Conservation (phyloP, 2,113 vertebrate genomes). For the Hippoglossus stenolepis region DNA sequence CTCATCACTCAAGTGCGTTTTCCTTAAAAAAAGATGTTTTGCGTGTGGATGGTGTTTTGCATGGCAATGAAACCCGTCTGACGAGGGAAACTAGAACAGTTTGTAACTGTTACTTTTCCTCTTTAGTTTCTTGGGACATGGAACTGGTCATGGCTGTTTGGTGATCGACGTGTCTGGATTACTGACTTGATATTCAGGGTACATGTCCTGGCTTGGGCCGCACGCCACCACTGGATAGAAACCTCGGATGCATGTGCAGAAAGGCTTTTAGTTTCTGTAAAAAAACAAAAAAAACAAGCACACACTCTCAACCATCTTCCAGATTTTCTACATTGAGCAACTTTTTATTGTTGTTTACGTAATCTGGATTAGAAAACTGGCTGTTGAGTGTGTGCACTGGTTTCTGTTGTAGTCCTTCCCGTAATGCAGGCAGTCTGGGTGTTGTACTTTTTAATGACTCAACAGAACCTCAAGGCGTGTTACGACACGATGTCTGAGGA, state of each 20-base stretch:
- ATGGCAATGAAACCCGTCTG: slow-evolving; percentile 71
- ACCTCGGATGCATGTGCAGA: background rate
- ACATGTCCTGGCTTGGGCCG: slow-evolving; percentile 25
- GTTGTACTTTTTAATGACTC: slow-evolving; percentile 36
- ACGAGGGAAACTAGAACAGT: slow-evolving; percentile 78
- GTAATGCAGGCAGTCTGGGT: slow-evolving; percentile 26
- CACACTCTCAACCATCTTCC: background rate
- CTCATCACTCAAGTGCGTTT: background rate
- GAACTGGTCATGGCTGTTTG: slow-evolving; percentile 33
- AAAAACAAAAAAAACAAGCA: background rate
- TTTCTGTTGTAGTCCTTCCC: slow-evolving; percentile 27
- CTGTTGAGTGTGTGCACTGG: slow-evolving; percentile 7
- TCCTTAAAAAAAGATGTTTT: slow-evolving; percentile 52
- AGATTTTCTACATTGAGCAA: slow-evolving; percentile 31
- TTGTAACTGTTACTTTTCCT: slow-evolving; percentile 74
- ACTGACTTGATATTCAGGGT: slow-evolving; percentile 35
- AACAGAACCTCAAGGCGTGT: slow-evolving; percentile 50
- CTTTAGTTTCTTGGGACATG: slow-evolving; percentile 64
- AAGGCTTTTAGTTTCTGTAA: background rate
- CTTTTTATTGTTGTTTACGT: slow-evolving; percentile 27
- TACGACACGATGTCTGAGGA: slow-evolving; percentile 50
- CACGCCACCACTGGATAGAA: slow-evolving; percentile 6
- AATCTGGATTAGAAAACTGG: slow-evolving; percentile 15
- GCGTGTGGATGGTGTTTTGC: slow-evolving; percentile 34
- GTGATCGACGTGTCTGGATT: slow-evolving; percentile 39